Base-by-base conservation (phyloP, 1,140 invertebrate species). In the Penaeus chinensis region DNA sequence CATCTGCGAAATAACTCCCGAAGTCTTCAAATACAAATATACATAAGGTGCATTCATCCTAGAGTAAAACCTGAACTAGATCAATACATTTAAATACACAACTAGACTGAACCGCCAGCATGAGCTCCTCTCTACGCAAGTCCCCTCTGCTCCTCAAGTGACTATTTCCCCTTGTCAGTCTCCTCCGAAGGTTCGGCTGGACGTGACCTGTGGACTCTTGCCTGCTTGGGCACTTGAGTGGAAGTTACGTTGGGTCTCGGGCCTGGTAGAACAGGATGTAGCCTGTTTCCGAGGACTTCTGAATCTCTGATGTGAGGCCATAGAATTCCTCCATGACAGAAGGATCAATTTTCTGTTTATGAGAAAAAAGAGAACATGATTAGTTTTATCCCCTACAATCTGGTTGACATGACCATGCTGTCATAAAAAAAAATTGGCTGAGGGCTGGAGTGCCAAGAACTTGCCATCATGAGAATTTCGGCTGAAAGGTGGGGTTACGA, bases 241-340 rank as follows among this genome's bases (percentile, higher is more conserved):
- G 37, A 32, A 88, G 84, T 87, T 89, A 90, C 63, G 88, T 91
- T 47, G 91, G 93, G 89, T 99, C 98, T 92, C 98, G 95, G 65
- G 98, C 99, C 93, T 99, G 98, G 94, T 99, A 99, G 93, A 99
- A 99, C 90, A 99, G 93, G 92, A 99, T 99, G 93, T 99, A 99
- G 90, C 98, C 99, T 89, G 99, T 99, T 94, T 99, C 99, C 47
- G 98, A 98, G 91, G 98, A 99, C 93, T 99, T 99, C 92, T 99
- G 98, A 91, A 98, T 96, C 92, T 99, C 98, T 85, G 98, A 98
- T 27, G 98, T 99, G 90, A 99, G 95, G 90, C 99, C 99, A 93
- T 99, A 99, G 93, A 99, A 99, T 92, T 99, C 99, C 94, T 99
- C 99, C 93, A 99, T 99, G 87, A 98, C 96, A 84, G 98, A 98